Evolutionary conservation across 2,113 vertebrate genomes (phyloP).

Genomic region (Benitochromis conjunctus): DNA sequence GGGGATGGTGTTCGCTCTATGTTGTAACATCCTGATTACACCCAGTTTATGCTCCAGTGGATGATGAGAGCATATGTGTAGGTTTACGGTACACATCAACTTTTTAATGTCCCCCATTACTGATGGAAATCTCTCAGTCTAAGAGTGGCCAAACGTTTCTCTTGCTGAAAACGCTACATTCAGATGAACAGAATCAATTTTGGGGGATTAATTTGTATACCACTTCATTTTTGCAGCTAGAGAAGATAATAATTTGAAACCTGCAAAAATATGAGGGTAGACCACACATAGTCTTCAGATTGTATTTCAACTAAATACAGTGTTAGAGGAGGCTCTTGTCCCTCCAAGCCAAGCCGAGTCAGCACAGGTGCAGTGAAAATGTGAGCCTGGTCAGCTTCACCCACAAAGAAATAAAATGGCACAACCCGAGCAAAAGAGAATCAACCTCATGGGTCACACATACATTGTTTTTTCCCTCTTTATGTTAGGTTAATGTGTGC

Average conservation of each 20-base stretch:
- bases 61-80: not conserved
- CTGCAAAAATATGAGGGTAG: not conserved
- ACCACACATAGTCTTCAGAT: not conserved
- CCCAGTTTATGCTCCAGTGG: too few relatives aligned
- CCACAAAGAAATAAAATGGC: not conserved
- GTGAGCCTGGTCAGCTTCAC: not conserved
- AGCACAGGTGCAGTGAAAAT: not conserved
- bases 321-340: not conserved
- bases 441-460: not conserved
- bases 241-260: not conserved
- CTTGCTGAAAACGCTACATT: not conserved
- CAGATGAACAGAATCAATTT: not conserved
- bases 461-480: not conserved
- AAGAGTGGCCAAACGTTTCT: not conserved
- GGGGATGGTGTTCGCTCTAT: too few relatives aligned
- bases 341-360: not conserved
- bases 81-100: not conserved
- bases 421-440: not conserved
- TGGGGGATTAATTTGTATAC: not conserved
- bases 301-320: not conserved
- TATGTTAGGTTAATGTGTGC: not conserved
- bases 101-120: not conserved
- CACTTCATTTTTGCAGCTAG: not conserved
- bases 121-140: not conserved
- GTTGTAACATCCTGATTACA: too few relatives aligned